phyloP scores from a whole-genome alignment of 2,113 vertebrate genomes.

The Cardinalis cardinalis region DNA sequence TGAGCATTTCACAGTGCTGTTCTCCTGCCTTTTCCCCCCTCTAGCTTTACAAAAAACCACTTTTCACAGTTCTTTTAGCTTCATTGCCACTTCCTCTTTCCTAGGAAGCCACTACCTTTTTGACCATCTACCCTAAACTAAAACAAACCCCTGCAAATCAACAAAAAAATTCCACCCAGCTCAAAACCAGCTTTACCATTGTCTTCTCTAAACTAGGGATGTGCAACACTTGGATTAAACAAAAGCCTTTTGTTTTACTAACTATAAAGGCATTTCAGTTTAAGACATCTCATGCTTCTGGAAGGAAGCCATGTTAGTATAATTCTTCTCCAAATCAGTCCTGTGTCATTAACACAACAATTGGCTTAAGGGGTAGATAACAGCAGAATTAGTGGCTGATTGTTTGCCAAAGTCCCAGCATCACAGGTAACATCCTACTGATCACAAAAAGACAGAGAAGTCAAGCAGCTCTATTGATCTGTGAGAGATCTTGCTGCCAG shows the following conservation, averaged over 20 bases:
- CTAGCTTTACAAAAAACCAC: background rate
- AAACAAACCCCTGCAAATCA: rapidly evolving
- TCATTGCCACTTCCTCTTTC: background rate
- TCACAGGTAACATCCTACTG: background rate
- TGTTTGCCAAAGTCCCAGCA: background rate
- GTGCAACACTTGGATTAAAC: background rate
- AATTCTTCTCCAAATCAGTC: background rate
- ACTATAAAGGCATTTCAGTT: background rate
- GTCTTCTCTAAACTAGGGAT: background rate
- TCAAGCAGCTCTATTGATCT: background rate
- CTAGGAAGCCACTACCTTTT: background rate
- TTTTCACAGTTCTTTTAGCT: background rate
- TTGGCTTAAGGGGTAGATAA: background rate
- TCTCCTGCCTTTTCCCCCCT: background rate
- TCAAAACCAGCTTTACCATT: background rate
- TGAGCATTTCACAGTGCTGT: background rate
- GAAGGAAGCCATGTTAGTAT: background rate
- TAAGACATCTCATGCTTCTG: background rate
- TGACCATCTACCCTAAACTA: background rate
- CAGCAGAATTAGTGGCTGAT: background rate
- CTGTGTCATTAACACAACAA: background rate
- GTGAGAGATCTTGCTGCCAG: background rate
- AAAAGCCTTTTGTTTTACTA: background rate
- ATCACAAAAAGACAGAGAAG: background rate
- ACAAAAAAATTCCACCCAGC: background rate